Base-by-base conservation (phyloP, 2,113 vertebrate genomes). In the Abramis brama region DNA sequence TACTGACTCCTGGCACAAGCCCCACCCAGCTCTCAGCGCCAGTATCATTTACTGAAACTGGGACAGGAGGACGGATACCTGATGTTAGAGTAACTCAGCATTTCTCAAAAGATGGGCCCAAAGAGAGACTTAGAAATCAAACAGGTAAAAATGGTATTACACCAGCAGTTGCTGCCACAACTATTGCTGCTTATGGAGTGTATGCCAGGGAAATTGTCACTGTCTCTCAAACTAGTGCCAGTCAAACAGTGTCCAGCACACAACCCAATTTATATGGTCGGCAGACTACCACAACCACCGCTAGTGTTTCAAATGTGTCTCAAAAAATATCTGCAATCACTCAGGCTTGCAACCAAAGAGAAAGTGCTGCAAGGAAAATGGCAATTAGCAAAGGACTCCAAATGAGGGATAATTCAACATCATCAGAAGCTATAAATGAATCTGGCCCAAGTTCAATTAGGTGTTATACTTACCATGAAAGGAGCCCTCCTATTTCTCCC, bases 31-130 rank as follows among this genome's bases (percentile, higher is more conserved):
- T 97, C 0, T 96, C 96, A 0, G 97, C 98, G 66, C 98, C 98
- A 0, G 95, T 98, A 68, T 97, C 97, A 39, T 99, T 99, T 81
- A 93, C 92, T 57, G 94, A 95, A 88, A 93, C 93, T 39, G 93
- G 90, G 71, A 91, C 93, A 0, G 90, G 93, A 74, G 95, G 95
- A 79, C 89, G 92, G 27, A 96, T 99, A 90, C 97, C 98, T 0
- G 97, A 99, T 50, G 98, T 99, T 21, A 93, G 95, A 10, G 97
- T 99, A 79, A 99, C 98, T 21, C 98, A 99, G 90, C 97, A 99
- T 90, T 99, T 98, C 87, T 95, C 95, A 25, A 99, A 97, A 92
- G 98, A 99, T 89, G 94, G 93, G 36, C 96, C 96, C 80, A 95
- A 95, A 91, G 97, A 98, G 17, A 77, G 92, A n/a, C 90, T 95